phyloP scores from a whole-genome alignment of 2,888 invertebrate species.

The Empis stercorea region DNA sequence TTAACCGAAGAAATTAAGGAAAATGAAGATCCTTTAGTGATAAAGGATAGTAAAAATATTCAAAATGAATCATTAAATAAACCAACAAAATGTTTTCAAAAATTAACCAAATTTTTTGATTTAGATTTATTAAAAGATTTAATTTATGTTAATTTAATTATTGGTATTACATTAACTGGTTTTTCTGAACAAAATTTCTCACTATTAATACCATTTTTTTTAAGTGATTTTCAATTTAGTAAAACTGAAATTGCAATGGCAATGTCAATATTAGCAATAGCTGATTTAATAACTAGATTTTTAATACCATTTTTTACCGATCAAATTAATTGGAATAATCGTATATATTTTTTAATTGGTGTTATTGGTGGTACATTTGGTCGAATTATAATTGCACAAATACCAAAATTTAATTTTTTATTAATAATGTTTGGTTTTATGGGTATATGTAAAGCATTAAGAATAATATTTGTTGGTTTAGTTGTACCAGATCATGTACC shows the following conservation, averaged over 20 bases:
- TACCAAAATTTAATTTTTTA: conserved; percentile 42
- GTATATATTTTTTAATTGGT: conserved; percentile 56
- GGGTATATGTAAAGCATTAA: conserved; percentile 56
- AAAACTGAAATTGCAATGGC: conserved; percentile 46
- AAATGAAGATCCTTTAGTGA: too few species aligned
- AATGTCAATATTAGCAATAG: conserved; percentile 54
- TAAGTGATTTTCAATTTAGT: conserved; percentile 50
- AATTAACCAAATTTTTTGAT: conserved; percentile 53
- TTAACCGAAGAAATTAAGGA: too few species aligned
- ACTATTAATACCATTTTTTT: conserved; percentile 56
- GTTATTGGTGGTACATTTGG: conserved; percentile 53
- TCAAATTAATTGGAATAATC: conserved; percentile 56
- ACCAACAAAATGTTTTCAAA: conserved; percentile 35
- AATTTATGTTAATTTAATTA: conserved; percentile 55
- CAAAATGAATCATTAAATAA: conserved; percentile 18
- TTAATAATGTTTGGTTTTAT: conserved; percentile 49
- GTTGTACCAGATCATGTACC: conserved; percentile 61
- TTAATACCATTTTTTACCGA: conserved; percentile 55
- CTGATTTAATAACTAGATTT: conserved; percentile 54
- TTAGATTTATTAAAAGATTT: conserved; percentile 54
- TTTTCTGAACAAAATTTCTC: conserved; percentile 63
- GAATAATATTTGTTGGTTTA: conserved; percentile 61
- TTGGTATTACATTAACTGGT: conserved; percentile 56
- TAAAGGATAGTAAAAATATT: conserved; percentile 24
- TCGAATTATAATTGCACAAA: conserved; percentile 44